Evolutionary conservation across 2,113 vertebrate species (phyloP), one percentile per base, ranked within the genome.

Genomic region (Cromileptes altivelis): DNA sequence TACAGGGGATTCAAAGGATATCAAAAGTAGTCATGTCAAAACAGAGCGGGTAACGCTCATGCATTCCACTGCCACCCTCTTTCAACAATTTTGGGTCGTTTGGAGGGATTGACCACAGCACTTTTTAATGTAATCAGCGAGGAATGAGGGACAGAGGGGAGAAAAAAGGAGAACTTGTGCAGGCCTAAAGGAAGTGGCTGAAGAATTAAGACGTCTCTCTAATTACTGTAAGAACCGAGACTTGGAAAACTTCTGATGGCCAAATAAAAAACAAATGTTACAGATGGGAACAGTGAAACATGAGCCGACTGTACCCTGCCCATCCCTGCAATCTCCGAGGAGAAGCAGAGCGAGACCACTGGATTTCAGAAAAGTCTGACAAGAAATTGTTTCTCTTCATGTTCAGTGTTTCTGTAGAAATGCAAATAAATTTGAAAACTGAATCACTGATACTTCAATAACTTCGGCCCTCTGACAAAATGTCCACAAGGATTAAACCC

Each of bases 231-330:
- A 83, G 84, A 30, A 87, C 78, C 75, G 23, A 84, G 80, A 89
- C 56, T 67, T 84, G 82, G 91, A 89, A 92, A 94, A 91, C 79
- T 68, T 80, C 74, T 80, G 86, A 90, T 82, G 87, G 82, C 63
- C 70, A 93, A 94, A 94, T 91, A 91, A 92, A 94, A 93, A 94
- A 87, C 93, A 94, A 92, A 94, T 93, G 92, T 90, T 92, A 69
- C 81, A 88, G 80, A 92, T 88, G 85, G 81, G 80, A 92, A 72
- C 64, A 69, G 87, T 37, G 88, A 49, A 89, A 91, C 79, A 30
- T 50, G 89, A 91, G 85, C 70, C 47, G 37, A 40, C 57, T 42
- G 70, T 65, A 65, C 73, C 47, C 73, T 87, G 61, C 78, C 79
- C 78, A 87, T 81, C 86, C 85, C 69, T 69, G 52, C 21, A 6